phyloP scores from a whole-genome alignment of 2,113 vertebrate genomes.

The Macquaria australasica region DNA sequence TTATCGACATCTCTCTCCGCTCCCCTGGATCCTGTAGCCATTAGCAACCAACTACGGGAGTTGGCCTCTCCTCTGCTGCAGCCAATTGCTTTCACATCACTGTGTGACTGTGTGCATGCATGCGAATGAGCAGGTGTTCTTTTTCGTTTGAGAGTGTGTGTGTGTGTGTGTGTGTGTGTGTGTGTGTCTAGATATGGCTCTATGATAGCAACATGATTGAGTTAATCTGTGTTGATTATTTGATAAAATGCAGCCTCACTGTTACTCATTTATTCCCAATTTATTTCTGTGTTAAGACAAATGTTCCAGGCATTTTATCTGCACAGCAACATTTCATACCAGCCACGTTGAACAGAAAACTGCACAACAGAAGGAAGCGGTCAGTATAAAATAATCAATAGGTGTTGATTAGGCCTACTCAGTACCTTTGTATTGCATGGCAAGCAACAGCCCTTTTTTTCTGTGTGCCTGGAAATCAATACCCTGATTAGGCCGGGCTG shows the following conservation, averaged over 20 bases:
- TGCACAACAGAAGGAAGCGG: conserved; percentile 52
- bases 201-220: conserved; percentile 63
- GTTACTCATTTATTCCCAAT: conserved; percentile 57
- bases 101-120: conserved; percentile 79
- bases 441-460: conserved; percentile 64
- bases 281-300: conserved; percentile 44
- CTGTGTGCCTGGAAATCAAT: conserved; percentile 74
- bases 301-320: conserved; percentile 39
- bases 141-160: not conserved
- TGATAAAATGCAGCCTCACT: conserved; percentile 62
- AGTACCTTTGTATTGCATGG: conserved; percentile 74
- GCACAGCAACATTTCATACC: conserved; percentile 7
- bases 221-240: conserved; percentile 64
- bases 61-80: conserved; percentile 72
- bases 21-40: conserved; percentile 84
- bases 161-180: conserved; percentile 11
- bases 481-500: conserved; percentile 61
- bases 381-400: conserved; percentile 77
- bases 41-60: conserved; percentile 83
- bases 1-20: conserved; percentile 76
- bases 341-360: conserved; percentile 42
- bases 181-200: conserved; percentile 25
- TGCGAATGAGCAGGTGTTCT: conserved; percentile 81
- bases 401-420: conserved; percentile 76
- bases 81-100: conserved; percentile 82